Evolutionary conservation across 1,140 invertebrate species (phyloP).

Genomic region (Brachionus manjavacas): DNA sequence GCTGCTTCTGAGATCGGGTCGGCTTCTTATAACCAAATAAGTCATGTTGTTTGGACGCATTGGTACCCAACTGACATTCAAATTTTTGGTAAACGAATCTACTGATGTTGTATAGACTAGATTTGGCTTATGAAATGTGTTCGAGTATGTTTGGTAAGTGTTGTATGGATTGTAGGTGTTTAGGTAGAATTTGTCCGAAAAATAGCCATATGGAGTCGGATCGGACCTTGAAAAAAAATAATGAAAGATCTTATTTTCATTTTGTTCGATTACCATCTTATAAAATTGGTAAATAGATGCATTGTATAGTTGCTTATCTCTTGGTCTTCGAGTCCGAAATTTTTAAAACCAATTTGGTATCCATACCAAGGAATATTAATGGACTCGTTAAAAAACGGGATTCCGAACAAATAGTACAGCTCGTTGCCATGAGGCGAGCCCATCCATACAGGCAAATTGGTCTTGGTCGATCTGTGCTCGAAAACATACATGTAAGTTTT

Average conservation of each 20-base stretch:
- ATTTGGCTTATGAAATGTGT: background rate
- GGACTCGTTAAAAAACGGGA: conserved; percentile 53
- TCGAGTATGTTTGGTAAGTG: background rate
- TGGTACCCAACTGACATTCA: conserved; percentile 35
- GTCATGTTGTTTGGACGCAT: conserved; percentile 34
- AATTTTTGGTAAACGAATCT: conserved; percentile 24
- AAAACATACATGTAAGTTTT: conserved; percentile 54
- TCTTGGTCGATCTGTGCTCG: conserved; percentile 52
- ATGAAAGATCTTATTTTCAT: background rate
- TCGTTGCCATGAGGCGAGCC: conserved; percentile 73
- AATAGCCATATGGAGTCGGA: conserved; percentile 4
- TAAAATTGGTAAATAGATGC: conserved; percentile 42
- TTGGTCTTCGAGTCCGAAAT: conserved; percentile 33
- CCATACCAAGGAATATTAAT: conserved; percentile 30
- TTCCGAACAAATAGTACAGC: conserved; percentile 54
- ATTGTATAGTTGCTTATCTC: conserved; percentile 43
- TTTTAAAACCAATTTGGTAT: conserved; percentile 2
- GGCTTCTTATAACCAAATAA: conserved; percentile 27
- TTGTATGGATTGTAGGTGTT: conserved; percentile 30
- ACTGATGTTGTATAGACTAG: background rate
- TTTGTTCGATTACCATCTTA: background rate
- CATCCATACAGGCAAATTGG: conserved; percentile 53
- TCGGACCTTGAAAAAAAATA: background rate
- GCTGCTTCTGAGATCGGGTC: background rate
- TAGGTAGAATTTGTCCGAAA: background rate